Evolutionary conservation across 2,888 invertebrate genomes (phyloP), one percentile per base, ranked within the genome.

Genomic region (Bombylius major): DNA sequence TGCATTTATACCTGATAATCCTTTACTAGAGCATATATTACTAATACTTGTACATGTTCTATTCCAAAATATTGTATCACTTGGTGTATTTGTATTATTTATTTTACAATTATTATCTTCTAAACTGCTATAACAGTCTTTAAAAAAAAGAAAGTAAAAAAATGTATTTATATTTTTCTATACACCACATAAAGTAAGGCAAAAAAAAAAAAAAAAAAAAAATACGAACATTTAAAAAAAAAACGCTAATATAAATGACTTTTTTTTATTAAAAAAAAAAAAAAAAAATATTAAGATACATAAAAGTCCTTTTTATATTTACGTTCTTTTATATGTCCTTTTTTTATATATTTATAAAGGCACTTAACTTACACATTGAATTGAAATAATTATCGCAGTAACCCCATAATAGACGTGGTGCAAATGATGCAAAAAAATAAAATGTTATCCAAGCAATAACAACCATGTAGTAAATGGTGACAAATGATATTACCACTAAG

Each of bases 391-490:
- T 81, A 55, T 78, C 74, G 66, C 88, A 89, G 12, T 78, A 78
- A 49, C 84, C 83, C 84, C 87, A 89, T 32, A 79, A 80, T 52
- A 89, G 71, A 50, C 77, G 73, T 0, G 79, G 75, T 11, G 77
- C 75, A 60, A 88, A 79, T 0, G 87, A 87, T 3, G 83, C 82
- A 53, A 84, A 81, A 42, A 83, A 83, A 69, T 88, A 89, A 69
- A 85, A 87, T 31, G 86, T 70, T 0, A 86, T 83, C 84, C 88
- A 89, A 1, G 84, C 80, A 49, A 88, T 84, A 59, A 89, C 85
- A 45, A 88, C 81, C 82, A 87, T 89, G 73, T 88, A 89, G 69
- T 88, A 89, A 62, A 87, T 79, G 23, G 82, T 82, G 53, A 87
- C 82, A 47, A 86, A 74, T n/a, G 78, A 78, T 46, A 89, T 84